Percentiles rank a stretch among this genome's conserved stretches.
Evolutionary conservation across 2,797 vertebrate genomes (phyloP).

Genomic region (Cuniculus paca): DNA sequence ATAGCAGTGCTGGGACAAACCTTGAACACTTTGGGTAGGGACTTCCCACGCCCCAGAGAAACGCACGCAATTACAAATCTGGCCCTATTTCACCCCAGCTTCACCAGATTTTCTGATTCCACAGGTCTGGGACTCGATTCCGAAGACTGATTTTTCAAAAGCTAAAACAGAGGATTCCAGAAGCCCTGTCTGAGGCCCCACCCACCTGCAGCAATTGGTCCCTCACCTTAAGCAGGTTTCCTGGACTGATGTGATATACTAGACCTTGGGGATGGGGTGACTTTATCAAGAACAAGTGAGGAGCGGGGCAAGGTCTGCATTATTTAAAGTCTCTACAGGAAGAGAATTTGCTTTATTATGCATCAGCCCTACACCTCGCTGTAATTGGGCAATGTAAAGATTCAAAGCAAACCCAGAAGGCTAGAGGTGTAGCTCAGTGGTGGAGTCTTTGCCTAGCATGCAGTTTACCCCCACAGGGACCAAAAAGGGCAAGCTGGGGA

Average conservation of each 20-base stretch:
- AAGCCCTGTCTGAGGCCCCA: neutral
- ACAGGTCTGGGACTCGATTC: neutral
- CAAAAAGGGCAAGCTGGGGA: neutral
- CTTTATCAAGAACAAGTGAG: neutral
- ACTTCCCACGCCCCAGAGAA: neutral
- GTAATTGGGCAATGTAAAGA: neutral
- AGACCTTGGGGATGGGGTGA: rapidly evolving
- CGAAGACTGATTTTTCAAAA: neutral
- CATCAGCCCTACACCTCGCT: neutral
- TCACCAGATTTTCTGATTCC: neutral
- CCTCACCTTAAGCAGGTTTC: neutral
- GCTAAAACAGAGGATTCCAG: neutral
- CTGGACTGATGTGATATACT: neutral
- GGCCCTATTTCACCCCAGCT: neutral
- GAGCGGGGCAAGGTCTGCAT: neutral
- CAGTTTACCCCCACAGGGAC: neutral
- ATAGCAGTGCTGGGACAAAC: neutral
- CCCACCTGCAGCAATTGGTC: neutral
- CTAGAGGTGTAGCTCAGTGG: neutral
- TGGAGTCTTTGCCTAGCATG: too few species aligned
- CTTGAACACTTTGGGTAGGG: neutral
- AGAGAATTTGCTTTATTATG: neutral
- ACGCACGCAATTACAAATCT: neutral
- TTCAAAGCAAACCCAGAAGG: neutral
- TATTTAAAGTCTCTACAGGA: neutral